A percentile compares a stretch with the other conserved stretches of the same genome.
Evolutionary conservation across 2,797 vertebrate genomes (phyloP).

Genomic region (Acanthurus lineatus): DNA sequence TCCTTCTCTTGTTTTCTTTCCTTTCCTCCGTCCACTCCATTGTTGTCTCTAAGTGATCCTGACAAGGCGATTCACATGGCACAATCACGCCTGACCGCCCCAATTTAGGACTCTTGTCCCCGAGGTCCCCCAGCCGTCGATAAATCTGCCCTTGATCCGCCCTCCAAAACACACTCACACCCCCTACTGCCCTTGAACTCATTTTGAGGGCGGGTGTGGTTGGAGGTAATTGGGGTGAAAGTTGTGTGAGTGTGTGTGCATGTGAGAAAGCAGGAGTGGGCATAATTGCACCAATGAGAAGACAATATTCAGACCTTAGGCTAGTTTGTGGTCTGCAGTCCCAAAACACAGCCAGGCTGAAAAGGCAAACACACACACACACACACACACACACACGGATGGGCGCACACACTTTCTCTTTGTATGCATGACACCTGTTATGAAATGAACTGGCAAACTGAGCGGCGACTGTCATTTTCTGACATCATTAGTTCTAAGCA

Average conservation of each 20-base stretch:
- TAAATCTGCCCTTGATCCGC: conserved; percentile 58
- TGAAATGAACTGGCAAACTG: conserved; percentile 61
- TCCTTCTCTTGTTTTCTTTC: conserved; percentile 4
- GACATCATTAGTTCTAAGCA: conserved; percentile 63
- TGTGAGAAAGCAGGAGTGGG: conserved; percentile 43
- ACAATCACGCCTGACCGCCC: conserved; percentile 74
- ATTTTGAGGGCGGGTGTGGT: conserved; percentile 57
- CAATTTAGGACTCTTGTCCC: conserved; percentile 73
- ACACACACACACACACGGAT: conserved; percentile 36
- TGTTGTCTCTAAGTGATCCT: conserved; percentile 89
- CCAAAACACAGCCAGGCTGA: conserved; percentile 62
- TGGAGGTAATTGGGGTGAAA: conserved; percentile 64
- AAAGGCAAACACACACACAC: conserved; percentile 55
- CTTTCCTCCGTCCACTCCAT: conserved; percentile 63
- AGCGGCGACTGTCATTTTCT: conserved; percentile 52
- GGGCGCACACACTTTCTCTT: conserved; percentile 61
- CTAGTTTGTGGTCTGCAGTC: conserved; percentile 70
- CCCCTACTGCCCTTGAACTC: conserved; percentile 69
- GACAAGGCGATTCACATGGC: conserved; percentile 85
- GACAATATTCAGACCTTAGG: conserved; percentile 72
- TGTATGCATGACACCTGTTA: conserved; percentile 76
- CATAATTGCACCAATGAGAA: conserved; percentile 74
- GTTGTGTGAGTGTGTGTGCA: conserved; percentile 47
- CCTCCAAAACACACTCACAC: conserved; percentile 47
- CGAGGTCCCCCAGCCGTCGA: conserved; percentile 55